Base-by-base conservation (phyloP, 2,797 vertebrate genomes). In the Tadarida brasiliensis region DNA sequence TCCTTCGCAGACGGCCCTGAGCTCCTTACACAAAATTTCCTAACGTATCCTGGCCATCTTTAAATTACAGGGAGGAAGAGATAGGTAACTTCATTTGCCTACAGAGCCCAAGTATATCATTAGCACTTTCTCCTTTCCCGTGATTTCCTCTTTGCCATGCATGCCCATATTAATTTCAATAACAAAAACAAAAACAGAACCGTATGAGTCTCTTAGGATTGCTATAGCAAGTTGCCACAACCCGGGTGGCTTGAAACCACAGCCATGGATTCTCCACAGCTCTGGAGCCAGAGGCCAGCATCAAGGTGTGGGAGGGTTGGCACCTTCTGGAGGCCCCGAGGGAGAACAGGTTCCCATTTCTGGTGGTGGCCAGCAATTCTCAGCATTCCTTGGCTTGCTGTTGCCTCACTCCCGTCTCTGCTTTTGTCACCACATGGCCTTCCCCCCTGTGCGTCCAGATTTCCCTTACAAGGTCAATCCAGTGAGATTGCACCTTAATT, bases 341-440 rank as follows among this genome's bases (percentile, higher is more conserved):
- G 65, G 65, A 30, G 39, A 10, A n/a, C 5, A 44, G 28, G 49
- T 61, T 73, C 22, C 68, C 17, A 5, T 7, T 54, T 39, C 71
- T 20, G 33, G 33, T 1, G 54, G 54, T 19, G 22, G 33, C 61
- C 24, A 5, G n/a, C 12, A 1, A 15, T 56, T 56, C 85, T 6
- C 2, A 16, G 28, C 2, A 0, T 35, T 28, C 59, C 51, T 54
- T 14, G 5, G 11, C 30, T 56, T 26, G 5, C 19, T 10, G 19
- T 19, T 12, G 56, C 19, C 4, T 63, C 11, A 9, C 44, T 39
- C 44, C 44, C 39, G 2, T 65, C 71, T 49, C 78, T 39, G 30
- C 71, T 71, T 30, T 70, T 1, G 0, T 47, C 24, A 3, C 12
- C 73, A 57, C 56, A 2, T 1, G 19, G 22, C 35, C 80, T 57